Base-by-base conservation (phyloP, 2,888 invertebrate species). In the Galerucella calmariensis region DNA sequence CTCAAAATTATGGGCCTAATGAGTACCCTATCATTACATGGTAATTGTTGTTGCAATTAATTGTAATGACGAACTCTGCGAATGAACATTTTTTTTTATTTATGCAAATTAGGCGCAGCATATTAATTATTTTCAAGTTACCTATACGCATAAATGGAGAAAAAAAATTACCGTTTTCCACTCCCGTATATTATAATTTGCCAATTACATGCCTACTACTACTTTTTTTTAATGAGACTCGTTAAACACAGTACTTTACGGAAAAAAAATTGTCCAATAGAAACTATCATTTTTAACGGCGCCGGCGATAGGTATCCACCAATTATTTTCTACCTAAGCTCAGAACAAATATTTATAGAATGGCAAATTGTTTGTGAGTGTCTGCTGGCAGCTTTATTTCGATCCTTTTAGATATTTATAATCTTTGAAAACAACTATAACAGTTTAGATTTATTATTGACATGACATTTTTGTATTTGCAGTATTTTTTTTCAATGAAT, bases 11-110 rank as follows among this genome's bases (percentile, higher is more conserved):
- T 56, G 56, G 20, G 3, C 56, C 56, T 56, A 56, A 56, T 56
- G 56, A 56, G 56, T 56, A 56, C 56, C 56, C 56, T 56, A 56
- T 56, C 56, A 56, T 56, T 56, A 56, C 56, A 20, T 56, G 16
- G 56, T 56, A 56, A 56, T 56, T 56, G 56, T 56, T 56, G 20
- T 56, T 16, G 56, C 56, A 56, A 56, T 56, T 20, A 56, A 56
- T 56, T 20, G 56, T 56, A 56, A 56, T 20, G 56, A 56, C 56
- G 8, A 56, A 56, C 56, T 56, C 20, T 16, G 56, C 56, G 20
- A 56, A 20, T 56, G 56, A 16, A 20, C 16, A 6, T 20, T 56
- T 56, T 56, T 56, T 41, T 41, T 41, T 41, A 41, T 41, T 56
- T 56, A 56, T 56, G 56, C 56, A 56, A 56, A 56, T 11, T 2